phyloP scores from a whole-genome alignment of 2,797 vertebrate species.

The Melanotaenia parkinsoni region DNA sequence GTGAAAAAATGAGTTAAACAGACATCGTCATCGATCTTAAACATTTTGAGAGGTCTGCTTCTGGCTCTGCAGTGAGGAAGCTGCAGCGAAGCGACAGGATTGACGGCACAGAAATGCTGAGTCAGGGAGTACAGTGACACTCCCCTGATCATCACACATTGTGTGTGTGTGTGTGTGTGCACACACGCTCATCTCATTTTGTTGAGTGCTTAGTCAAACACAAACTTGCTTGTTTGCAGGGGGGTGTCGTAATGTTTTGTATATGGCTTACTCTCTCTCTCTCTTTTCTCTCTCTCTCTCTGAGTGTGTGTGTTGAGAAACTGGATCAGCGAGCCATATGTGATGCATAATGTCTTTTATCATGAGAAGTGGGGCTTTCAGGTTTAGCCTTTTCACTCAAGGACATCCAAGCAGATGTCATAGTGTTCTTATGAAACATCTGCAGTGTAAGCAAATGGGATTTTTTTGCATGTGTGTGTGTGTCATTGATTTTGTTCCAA shows the following conservation, averaged over 20 bases:
- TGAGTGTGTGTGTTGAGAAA: conserved; percentile 30
- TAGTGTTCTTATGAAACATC: conserved; percentile 17
- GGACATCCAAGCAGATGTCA: conserved; percentile 34
- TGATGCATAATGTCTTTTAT: conserved; percentile 38
- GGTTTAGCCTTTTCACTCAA: conserved; percentile 42
- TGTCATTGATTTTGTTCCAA: conserved; percentile 18
- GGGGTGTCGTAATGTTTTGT: conserved; percentile 19
- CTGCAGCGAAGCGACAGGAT: conserved; percentile 44
- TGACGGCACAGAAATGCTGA: conserved; percentile 63
- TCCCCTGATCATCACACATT: conserved; percentile 31
- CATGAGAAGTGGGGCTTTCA: conserved; percentile 22
- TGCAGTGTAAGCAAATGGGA: not conserved
- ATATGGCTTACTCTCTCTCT: not conserved
- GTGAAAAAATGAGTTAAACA: conserved; percentile 46
- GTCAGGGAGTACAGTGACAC: conserved; percentile 61
- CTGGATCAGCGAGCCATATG: conserved; percentile 51
- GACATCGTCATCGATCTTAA: conserved; percentile 39
- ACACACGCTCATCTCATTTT: conserved; percentile 66
- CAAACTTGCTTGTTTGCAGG: conserved; percentile 19
- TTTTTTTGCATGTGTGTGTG: conserved; percentile 8
- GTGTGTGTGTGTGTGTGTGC: conserved; percentile 10
- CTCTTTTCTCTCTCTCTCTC: conserved; percentile 3
- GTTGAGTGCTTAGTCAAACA: conserved; percentile 70
- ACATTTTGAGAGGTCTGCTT: conserved; percentile 32
- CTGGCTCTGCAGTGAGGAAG: conserved; percentile 41